These are phyloP conservation scores for Peromyscus californicus DNA, from an alignment of 2,113 vertebrate genomes.

Conservation along the genomic window DNA sequence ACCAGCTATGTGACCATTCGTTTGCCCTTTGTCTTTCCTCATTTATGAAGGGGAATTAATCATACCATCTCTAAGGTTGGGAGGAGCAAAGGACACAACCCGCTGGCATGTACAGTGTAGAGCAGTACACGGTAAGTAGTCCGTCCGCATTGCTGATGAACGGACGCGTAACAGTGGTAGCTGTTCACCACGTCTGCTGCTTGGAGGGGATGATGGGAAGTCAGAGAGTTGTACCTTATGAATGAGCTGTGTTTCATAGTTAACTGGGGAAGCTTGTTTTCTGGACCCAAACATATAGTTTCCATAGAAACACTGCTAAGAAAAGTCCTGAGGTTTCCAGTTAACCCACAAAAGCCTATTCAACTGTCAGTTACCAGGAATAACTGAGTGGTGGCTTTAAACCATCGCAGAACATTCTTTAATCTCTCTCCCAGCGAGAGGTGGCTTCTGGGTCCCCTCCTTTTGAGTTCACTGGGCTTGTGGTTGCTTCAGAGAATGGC, in stretches of 20 bases:
- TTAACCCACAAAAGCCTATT: constrained; percentile 75
- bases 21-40: constrained; percentile 27
- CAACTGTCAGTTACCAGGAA: constrained; percentile 58
- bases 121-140: background rate
- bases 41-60: constrained; percentile 10
- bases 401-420: constrained; percentile 65
- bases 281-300: constrained; percentile 71
- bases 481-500: constrained; percentile 37
- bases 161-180: background rate
- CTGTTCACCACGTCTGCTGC: background rate
- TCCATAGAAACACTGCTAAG: constrained; percentile 69
- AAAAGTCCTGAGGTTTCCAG: constrained; percentile 59
- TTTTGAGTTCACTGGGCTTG: background rate
- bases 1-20: background rate
- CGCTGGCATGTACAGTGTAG: background rate
- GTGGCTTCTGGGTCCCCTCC: background rate
- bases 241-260: constrained; percentile 62
- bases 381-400: constrained; percentile 54
- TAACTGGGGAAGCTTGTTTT: constrained; percentile 62
- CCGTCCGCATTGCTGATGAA: background rate
- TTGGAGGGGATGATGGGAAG: background rate
- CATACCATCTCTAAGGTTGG: background rate
- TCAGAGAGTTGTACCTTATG: constrained; percentile 40
- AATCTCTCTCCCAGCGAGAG: constrained; percentile 45
- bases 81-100: background rate